phyloP scores from a whole-genome alignment of 2,888 invertebrate species.

The Catocala sponsa region DNA sequence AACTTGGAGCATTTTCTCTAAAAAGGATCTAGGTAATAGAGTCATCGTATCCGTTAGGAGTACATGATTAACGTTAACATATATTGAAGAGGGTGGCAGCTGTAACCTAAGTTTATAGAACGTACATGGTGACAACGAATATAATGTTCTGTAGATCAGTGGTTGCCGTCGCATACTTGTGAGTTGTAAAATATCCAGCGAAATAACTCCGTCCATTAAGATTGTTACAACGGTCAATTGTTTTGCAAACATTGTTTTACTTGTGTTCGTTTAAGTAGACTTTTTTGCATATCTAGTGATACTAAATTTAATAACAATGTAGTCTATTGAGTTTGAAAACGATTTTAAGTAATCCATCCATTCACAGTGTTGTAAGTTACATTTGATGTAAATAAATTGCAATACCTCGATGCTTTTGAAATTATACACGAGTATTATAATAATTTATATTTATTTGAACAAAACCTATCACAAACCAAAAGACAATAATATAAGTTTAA shows the following conservation, averaged over 20 bases:
- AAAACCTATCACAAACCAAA: constrained; percentile 16
- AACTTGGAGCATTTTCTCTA: constrained; percentile 23
- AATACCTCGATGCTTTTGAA: constrained; percentile 67
- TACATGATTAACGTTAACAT: neutral
- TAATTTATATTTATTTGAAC: constrained; percentile 34
- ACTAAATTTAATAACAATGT: constrained; percentile 51
- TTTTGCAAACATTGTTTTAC: constrained; percentile 38
- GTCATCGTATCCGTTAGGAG: neutral
- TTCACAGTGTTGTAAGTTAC: constrained; percentile 67
- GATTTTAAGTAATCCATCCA: constrained; percentile 49
- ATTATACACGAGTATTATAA: constrained; percentile 36
- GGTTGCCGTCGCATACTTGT: constrained; percentile 54
- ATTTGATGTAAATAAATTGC: constrained; percentile 66
- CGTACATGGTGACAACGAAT: constrained; percentile 19
- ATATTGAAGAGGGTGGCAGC: neutral
- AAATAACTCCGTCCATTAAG: constrained; percentile 79
- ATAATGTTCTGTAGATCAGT: constrained; percentile 21
- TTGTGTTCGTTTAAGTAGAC: constrained; percentile 19
- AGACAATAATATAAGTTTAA: constrained; percentile 19
- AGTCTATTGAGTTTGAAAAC: constrained; percentile 45
- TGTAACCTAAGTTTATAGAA: constrained; percentile 4
- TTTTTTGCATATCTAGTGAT: constrained; percentile 15
- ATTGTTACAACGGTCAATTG: constrained; percentile 45
- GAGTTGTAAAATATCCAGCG: constrained; percentile 64
- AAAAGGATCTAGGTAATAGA: no score